A percentile compares a stretch with the other conserved stretches of the same genome.
phyloP scores from a whole-genome alignment of 2,113 vertebrate genomes.

The Noctilio leporinus region DNA sequence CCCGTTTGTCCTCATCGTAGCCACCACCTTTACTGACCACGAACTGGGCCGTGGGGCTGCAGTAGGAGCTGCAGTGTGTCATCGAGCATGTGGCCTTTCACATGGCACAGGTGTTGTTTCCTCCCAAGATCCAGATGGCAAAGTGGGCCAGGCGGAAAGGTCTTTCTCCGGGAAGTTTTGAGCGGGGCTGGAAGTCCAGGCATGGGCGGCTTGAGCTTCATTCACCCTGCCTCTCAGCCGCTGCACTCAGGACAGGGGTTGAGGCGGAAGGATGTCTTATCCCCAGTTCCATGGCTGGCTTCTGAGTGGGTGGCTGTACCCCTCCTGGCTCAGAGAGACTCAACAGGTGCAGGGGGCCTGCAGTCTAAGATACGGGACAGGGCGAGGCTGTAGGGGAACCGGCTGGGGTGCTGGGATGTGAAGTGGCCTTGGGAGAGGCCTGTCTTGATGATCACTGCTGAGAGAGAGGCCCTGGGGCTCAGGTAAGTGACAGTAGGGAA shows the following conservation, averaged over 20 bases:
- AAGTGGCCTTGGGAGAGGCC: background rate
- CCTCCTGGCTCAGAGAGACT: fast-evolving
- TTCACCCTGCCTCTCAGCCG: background rate
- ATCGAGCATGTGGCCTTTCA: fast-evolving
- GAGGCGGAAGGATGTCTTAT: fast-evolving
- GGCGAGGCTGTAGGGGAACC: background rate
- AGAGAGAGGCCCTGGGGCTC: background rate
- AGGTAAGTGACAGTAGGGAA: fast-evolving
- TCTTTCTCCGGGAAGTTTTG: background rate
- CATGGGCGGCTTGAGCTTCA: too few relatives aligned
- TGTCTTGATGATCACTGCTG: fast-evolving
- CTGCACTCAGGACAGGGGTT: background rate
- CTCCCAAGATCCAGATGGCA: background rate
- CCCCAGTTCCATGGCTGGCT: fast-evolving
- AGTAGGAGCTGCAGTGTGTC: fast-evolving
- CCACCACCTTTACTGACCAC: background rate
- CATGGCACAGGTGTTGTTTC: fast-evolving
- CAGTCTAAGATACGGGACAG: fast-evolving
- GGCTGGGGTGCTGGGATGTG: background rate
- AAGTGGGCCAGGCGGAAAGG: background rate
- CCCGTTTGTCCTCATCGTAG: fast-evolving
- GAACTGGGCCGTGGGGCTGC: fast-evolving
- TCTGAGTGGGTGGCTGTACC: fast-evolving
- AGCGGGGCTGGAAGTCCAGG: fast-evolving
- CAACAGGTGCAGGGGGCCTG: background rate